A percentile compares a stretch with the other conserved stretches of the same genome.
phyloP scores from a whole-genome alignment of 2,888 invertebrate genomes.

The Epinotia brunnichana region DNA sequence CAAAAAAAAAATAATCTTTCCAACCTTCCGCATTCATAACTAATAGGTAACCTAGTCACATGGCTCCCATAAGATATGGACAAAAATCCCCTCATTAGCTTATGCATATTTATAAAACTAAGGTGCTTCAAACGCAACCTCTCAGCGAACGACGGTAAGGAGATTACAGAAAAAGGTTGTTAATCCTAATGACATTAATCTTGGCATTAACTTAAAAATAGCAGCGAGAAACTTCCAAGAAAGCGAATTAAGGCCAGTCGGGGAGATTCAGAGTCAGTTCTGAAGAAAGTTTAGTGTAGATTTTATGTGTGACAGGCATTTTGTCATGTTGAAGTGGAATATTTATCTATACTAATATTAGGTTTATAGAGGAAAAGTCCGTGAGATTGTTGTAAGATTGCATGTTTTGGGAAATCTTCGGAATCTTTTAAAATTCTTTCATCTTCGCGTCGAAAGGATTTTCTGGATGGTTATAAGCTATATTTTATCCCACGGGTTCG shows the following conservation, averaged over 20 bases:
- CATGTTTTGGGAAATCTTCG: too few relatives aligned
- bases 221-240: conserved; percentile 18
- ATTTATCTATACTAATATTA: too few relatives aligned
- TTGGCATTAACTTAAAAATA: conserved; percentile 36
- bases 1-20: too few relatives aligned
- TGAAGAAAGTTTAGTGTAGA: neutral
- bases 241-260: conserved; percentile 1
- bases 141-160: conserved; percentile 9
- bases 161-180: conserved; percentile 40
- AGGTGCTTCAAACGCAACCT: conserved; percentile 20
- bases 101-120: neutral
- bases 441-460: too few relatives aligned
- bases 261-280: conserved; percentile 9
- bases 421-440: too few relatives aligned
- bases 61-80: too few relatives aligned
- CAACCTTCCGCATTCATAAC: too few relatives aligned
- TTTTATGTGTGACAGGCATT: neutral
- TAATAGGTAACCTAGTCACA: too few relatives aligned
- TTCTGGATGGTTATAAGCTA: too few relatives aligned
- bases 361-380: too few relatives aligned
- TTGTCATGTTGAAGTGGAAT: neutral
- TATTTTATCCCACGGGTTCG: too few relatives aligned
- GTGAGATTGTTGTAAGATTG: too few relatives aligned
- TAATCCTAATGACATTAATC: conserved; percentile 43
- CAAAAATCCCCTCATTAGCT: neutral